Percentiles rank a stretch among this genome's conserved stretches.
Conservation (phyloP, 2,113 vertebrate species). For the Elephas maximus region DNA sequence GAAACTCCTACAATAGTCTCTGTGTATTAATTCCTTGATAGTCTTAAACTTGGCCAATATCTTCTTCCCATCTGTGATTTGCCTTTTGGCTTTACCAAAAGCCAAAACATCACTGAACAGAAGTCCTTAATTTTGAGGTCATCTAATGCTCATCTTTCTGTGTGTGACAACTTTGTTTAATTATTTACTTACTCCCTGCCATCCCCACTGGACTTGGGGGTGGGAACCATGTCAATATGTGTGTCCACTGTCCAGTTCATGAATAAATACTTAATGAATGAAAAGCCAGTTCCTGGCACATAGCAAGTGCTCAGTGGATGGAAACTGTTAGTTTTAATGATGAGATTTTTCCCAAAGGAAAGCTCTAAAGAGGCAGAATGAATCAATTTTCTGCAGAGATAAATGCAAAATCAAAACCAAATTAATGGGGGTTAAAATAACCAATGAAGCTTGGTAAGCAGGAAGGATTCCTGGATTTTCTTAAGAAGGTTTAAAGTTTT, state of each 20-base stretch:
- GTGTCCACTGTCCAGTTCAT: neutral
- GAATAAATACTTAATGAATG: conserved; percentile 1
- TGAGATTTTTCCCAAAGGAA: neutral
- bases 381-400: neutral
- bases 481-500: neutral
- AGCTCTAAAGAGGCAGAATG: neutral
- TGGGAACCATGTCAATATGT: neutral
- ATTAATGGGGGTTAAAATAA: neutral
- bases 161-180: neutral
- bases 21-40: too few species aligned
- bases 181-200: neutral
- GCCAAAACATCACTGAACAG: neutral
- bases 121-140: neutral
- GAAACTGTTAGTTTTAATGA: conserved; percentile 21
- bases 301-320: too few species aligned
- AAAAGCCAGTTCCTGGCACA: neutral
- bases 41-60: too few species aligned
- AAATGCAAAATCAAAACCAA: conserved; percentile 30
- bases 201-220: neutral
- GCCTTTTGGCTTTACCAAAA: neutral
- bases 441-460: neutral
- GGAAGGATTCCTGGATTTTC: neutral
- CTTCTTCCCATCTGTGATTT: too few species aligned
- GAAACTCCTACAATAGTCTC: neutral
- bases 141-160: neutral